A percentile compares a stretch with the other conserved stretches of the same genome.
Conservation (phyloP, 2,113 vertebrate species). For the Psittacara wagleri region DNA sequence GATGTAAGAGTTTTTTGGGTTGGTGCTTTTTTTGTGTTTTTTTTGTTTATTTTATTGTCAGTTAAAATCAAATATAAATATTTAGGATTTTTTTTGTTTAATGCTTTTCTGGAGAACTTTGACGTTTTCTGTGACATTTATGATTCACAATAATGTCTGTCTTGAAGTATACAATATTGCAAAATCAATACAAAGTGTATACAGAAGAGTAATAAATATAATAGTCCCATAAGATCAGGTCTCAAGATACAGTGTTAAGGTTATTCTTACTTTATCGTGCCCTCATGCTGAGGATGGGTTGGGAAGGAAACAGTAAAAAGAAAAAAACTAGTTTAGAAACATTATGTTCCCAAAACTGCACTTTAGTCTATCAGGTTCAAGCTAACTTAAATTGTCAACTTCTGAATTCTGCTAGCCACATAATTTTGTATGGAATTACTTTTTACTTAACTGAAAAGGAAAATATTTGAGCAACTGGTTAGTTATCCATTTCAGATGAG, state of each 20-base stretch:
- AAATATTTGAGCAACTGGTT: neutral
- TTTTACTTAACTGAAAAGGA: neutral
- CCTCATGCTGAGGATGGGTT: neutral
- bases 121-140: neutral
- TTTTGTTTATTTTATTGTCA: neutral
- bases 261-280: neutral
- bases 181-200: neutral
- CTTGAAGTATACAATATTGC: neutral
- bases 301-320: neutral
- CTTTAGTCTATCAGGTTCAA: neutral
- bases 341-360: neutral
- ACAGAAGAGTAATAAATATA: neutral
- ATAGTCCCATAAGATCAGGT: neutral
- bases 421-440: neutral
- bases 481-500: neutral
- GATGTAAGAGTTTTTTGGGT: neutral
- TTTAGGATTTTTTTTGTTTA: neutral
- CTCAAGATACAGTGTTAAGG: neutral
- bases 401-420: neutral
- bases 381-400: neutral
- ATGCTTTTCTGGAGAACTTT: neutral
- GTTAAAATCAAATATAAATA: conserved; percentile 16
- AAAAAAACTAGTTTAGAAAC: neutral
- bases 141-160: neutral
- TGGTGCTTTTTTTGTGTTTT: neutral